Evolutionary conservation across 2,888 invertebrate species (phyloP).

Genomic region (Plutella xylostella): DNA sequence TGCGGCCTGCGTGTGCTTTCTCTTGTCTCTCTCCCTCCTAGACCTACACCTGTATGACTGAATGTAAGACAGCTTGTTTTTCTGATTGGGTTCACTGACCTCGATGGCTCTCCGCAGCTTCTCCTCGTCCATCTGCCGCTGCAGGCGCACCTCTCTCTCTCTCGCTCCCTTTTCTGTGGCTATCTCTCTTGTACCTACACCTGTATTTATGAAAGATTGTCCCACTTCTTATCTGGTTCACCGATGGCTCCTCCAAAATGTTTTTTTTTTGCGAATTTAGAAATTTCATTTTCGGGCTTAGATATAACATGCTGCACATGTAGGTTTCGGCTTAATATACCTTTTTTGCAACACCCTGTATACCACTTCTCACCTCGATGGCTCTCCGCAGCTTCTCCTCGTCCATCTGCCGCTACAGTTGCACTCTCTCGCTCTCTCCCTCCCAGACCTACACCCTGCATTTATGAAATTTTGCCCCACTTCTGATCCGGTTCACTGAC

Average conservation of each 20-base stretch:
- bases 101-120: conserved; percentile 81
- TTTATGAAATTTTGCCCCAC: too few species aligned
- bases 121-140: conserved; percentile 84
- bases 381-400: conserved; percentile 87
- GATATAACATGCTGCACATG: too few species aligned
- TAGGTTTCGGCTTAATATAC: too few species aligned
- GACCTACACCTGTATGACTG: not conserved
- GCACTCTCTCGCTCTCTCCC: conserved; percentile 81
- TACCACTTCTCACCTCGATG: conserved; percentile 81
- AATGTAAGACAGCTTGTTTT: not conserved
- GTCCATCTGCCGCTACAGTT: conserved; percentile 84
- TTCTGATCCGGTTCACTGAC: too few species aligned
- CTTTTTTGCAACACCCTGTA: too few species aligned
- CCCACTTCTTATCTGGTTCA: too few species aligned
- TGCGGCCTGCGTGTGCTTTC: too few species aligned
- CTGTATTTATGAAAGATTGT: too few species aligned
- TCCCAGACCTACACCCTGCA: conserved; percentile 85
- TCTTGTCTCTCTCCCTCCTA: too few species aligned
- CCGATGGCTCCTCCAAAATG: too few species aligned
- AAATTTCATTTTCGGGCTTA: too few species aligned
- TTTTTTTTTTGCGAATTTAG: too few species aligned
- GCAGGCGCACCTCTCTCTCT: conserved; percentile 82
- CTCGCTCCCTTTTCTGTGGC: conserved; percentile 83
- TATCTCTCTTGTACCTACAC: conserved; percentile 94
- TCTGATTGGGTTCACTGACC: conserved; percentile 2